Evolutionary conservation across 2,888 invertebrate genomes (phyloP).

Genomic region (Nephrocerus scutellatus): DNA sequence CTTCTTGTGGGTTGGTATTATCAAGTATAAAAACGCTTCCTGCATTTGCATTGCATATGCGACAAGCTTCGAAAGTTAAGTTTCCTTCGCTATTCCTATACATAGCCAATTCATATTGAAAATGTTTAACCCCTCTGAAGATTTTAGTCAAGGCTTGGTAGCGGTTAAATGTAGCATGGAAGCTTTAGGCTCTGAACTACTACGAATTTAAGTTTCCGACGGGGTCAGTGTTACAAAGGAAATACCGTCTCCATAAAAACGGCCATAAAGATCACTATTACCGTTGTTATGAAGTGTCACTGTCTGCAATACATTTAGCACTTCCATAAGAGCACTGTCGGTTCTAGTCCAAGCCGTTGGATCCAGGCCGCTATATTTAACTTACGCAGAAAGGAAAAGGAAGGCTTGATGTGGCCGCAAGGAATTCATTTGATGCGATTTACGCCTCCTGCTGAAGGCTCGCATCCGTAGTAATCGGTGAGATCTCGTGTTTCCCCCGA

Average conservation of each 20-base stretch:
- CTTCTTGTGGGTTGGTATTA: conserved; percentile 74
- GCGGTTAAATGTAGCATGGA: conserved; percentile 69
- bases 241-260: conserved; percentile 69
- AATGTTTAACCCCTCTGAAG: conserved; percentile 58
- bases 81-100: conserved; percentile 82
- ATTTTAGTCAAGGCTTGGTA: conserved; percentile 64
- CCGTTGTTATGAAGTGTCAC: conserved; percentile 80
- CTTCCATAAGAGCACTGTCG: conserved; percentile 65
- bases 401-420: too few species aligned
- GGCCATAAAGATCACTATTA: conserved; percentile 83
- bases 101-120: conserved; percentile 72
- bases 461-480: too few species aligned
- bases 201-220: conserved; percentile 71
- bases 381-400: too few species aligned
- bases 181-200: conserved; percentile 62
- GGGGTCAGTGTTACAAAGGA: conserved; percentile 71
- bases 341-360: conserved; percentile 72
- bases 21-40: conserved; percentile 77
- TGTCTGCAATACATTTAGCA: conserved; percentile 72
- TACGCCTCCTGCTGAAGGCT: too few species aligned
- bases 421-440: too few species aligned
- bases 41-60: conserved; percentile 79
- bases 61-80: conserved; percentile 81
- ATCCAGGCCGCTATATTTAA: conserved; percentile 77
- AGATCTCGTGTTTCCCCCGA: too few species aligned